phyloP scores from a whole-genome alignment of 2,888 invertebrate genomes.

The Acholoe squamosa region DNA sequence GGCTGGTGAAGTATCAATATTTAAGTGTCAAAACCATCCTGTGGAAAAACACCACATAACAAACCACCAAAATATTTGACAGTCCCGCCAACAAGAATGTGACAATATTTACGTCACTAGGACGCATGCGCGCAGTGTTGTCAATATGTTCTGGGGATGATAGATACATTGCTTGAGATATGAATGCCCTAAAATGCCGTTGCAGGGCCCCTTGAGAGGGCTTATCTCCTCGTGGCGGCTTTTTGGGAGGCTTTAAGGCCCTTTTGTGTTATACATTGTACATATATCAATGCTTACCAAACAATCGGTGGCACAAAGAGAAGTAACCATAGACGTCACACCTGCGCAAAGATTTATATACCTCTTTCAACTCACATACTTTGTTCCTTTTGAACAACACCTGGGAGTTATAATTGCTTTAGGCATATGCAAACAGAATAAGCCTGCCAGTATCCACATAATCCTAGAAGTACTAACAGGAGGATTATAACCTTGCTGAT shows the following conservation, averaged over 20 bases:
- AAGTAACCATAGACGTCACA: not conserved
- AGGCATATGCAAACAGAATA: not conserved
- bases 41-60: constrained; percentile 28
- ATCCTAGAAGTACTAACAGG: not conserved
- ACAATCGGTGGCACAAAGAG: not conserved
- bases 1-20: constrained; percentile 6
- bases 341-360: not conserved
- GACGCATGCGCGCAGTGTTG: not conserved
- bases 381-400: not conserved
- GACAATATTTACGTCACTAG: not conserved
- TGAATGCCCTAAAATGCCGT: too few species aligned
- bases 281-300: not conserved
- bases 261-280: not conserved
- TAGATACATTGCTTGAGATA: not conserved
- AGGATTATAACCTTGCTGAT: not conserved
- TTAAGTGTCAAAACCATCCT: constrained; percentile 16
- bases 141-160: not conserved
- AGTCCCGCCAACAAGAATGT: not conserved
- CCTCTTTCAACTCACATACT: not conserved
- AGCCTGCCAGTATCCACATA: not conserved
- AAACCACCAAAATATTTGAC: constrained; percentile 23
- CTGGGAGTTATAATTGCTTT: not conserved
- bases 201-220: too few species aligned
- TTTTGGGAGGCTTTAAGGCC: not conserved
- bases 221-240: too few species aligned